These are phyloP conservation scores for Actinostola sp. DNA, from an alignment of 92 coral and sea anemone genomes.

Conservation along the genomic window DNA sequence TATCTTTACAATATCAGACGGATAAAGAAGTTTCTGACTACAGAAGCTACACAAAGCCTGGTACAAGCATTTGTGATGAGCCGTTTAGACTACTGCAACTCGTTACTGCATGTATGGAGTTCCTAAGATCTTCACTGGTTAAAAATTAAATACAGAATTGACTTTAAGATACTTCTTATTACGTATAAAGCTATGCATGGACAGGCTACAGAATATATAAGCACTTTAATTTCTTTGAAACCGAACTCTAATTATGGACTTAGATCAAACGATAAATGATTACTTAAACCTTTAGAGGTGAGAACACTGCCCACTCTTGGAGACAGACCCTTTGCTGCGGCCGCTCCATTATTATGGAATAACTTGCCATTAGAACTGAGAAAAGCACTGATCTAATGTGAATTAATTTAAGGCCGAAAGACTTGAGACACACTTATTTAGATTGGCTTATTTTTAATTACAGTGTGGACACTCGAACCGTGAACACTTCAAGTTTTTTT, in stretches of 20 bases:
- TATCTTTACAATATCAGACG: constrained; percentile 10
- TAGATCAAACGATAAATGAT: constrained; percentile 2
- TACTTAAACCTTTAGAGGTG: not conserved
- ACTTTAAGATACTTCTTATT: not conserved
- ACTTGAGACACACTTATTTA: not conserved
- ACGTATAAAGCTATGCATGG: constrained; percentile 3
- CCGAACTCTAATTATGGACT: constrained; percentile 16
- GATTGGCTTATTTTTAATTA: not conserved
- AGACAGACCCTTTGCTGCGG: constrained; percentile 16
- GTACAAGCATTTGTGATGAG: constrained; percentile 33
- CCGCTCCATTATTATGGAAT: constrained; percentile 9
- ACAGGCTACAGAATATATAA: not conserved
- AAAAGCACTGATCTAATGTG: not conserved
- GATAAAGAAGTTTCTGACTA: constrained; percentile 11
- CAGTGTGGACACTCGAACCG: not conserved
- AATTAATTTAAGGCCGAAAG: too few relatives aligned
- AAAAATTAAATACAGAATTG: not conserved
- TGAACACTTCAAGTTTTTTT: not conserved
- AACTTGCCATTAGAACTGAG: not conserved
- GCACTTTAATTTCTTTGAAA: constrained; percentile 7
- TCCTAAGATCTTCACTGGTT: not conserved
- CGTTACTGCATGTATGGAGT: not conserved
- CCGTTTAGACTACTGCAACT: constrained; percentile 20
- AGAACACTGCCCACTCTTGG: constrained; percentile 22
- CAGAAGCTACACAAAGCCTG: not conserved